Percentiles rank a stretch among this genome's conserved stretches.
Evolutionary conservation across 2,888 invertebrate genomes (phyloP).

Genomic region (Eledona agricola): DNA sequence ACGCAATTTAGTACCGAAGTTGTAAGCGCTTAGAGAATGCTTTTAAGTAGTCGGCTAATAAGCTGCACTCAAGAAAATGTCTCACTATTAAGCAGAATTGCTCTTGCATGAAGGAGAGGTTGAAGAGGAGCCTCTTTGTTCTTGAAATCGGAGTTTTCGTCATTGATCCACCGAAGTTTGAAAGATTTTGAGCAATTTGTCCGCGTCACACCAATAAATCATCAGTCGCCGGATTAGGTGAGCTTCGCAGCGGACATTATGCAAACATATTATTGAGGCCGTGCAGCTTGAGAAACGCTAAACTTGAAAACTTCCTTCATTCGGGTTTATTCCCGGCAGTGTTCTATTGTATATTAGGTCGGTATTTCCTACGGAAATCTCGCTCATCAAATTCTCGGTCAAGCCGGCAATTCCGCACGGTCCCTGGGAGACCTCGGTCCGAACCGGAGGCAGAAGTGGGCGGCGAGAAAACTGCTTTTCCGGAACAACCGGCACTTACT

Average conservation of each 20-base stretch:
- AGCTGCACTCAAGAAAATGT: no score
- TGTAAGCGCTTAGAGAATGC: no score
- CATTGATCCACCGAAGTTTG: slow-evolving; percentile 6
- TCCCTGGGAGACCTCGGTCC: slow-evolving; percentile 42
- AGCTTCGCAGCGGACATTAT: slow-evolving; percentile 17
- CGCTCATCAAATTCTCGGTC: slow-evolving; percentile 53
- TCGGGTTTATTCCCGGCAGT: slow-evolving; percentile 50
- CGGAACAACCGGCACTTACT: slow-evolving; percentile 37
- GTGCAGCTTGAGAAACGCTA: slow-evolving; percentile 36
- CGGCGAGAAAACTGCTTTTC: slow-evolving; percentile 37
- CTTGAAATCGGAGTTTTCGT: no score
- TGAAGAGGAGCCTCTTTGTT: no score
- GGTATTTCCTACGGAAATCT: slow-evolving; percentile 47
- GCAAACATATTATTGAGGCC: slow-evolving; percentile 38
- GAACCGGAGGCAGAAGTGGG: slow-evolving; percentile 23
- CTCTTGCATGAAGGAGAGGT: no score
- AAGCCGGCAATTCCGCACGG: slow-evolving; percentile 47
- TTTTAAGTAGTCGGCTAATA: no score
- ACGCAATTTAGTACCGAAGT: no score
- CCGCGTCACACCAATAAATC: slow-evolving; percentile 26
- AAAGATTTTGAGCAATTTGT: slow-evolving; percentile 25
- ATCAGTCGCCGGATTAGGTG: slow-evolving; percentile 15
- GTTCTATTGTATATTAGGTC: slow-evolving; percentile 50
- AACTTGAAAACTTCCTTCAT: slow-evolving; percentile 46
- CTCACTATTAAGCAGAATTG: no score